Percentiles rank a stretch among this genome's conserved stretches.
These are phyloP conservation scores for Florisuga fusca DNA, from an alignment of 2,797 vertebrate genomes.

Conservation along the genomic window DNA sequence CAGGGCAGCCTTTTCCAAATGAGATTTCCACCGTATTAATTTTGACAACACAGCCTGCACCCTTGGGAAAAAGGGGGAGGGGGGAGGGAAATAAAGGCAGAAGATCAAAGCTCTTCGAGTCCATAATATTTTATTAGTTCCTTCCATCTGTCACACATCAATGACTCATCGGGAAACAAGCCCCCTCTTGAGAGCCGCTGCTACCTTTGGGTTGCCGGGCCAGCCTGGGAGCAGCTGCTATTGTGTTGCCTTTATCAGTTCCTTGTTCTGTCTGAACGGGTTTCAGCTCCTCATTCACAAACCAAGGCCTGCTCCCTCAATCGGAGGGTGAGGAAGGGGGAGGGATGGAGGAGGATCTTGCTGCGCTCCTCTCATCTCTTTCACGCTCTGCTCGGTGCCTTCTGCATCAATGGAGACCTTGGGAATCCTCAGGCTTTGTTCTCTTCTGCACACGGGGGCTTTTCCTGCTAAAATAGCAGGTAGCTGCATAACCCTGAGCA, in stretches of 20 bases:
- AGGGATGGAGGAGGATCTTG: conserved; percentile 35
- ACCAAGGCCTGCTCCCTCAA: conserved; percentile 51
- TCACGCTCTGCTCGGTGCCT: not conserved
- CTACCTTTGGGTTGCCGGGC: conserved; percentile 33
- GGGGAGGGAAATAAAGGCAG: not conserved
- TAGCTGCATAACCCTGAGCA: not conserved
- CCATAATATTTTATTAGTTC: conserved; percentile 51
- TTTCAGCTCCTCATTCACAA: conserved; percentile 70
- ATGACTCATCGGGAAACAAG: conserved; percentile 44
- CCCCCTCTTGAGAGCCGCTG: conserved; percentile 25
- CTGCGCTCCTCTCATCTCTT: conserved; percentile 17
- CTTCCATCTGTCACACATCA: conserved; percentile 47
- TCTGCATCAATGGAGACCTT: conserved; percentile 50
- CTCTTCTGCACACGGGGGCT: not conserved
- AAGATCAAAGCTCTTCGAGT: conserved; percentile 52
- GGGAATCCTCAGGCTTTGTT: conserved; percentile 37
- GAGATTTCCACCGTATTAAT: conserved; percentile 24
- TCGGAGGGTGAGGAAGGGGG: conserved; percentile 13
- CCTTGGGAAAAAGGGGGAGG: not conserved
- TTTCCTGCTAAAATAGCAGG: conserved; percentile 38
- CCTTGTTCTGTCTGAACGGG: conserved; percentile 67
- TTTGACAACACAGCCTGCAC: not conserved
- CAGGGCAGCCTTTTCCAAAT: not conserved
- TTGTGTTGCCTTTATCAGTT: conserved; percentile 44
- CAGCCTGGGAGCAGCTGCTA: conserved; percentile 3